These are phyloP conservation scores for Fulica atra DNA, from an alignment of 2,113 vertebrate species.

Conservation along the genomic window DNA sequence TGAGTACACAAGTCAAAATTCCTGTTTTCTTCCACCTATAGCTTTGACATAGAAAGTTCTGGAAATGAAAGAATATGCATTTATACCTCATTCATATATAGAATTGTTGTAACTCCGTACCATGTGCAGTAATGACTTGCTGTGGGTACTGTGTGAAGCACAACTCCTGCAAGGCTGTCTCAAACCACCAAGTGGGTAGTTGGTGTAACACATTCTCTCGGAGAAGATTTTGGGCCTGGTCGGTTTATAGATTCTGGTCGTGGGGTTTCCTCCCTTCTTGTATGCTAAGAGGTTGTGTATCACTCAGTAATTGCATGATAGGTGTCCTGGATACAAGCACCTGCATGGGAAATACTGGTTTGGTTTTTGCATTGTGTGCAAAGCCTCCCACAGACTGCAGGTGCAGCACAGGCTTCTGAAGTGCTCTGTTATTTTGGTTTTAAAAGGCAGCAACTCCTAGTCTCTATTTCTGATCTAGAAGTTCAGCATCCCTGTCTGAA, in stretches of 20 bases:
- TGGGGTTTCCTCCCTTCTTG: neutral
- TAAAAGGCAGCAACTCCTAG: neutral
- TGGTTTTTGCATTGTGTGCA: neutral
- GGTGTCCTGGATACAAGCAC: neutral
- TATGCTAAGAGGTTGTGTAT: neutral
- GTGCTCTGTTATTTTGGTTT: neutral
- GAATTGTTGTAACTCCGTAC: neutral
- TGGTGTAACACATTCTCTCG: neutral
- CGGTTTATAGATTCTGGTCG: neutral
- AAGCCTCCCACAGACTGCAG: neutral
- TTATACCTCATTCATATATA: neutral
- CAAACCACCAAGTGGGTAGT: neutral
- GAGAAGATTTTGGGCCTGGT: neutral
- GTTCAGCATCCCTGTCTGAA: neutral
- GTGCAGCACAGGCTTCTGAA: neutral
- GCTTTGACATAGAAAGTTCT: neutral
- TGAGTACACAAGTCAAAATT: neutral
- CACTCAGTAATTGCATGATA: neutral
- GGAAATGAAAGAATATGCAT: neutral
- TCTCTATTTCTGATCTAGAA: neutral
- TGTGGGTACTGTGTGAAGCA: neutral
- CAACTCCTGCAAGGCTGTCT: neutral
- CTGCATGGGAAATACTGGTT: neutral
- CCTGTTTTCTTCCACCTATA: neutral
- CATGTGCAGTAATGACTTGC: neutral